Evolutionary conservation across 2,113 vertebrate genomes (phyloP).

Genomic region (Oxyruncus cristatus): DNA sequence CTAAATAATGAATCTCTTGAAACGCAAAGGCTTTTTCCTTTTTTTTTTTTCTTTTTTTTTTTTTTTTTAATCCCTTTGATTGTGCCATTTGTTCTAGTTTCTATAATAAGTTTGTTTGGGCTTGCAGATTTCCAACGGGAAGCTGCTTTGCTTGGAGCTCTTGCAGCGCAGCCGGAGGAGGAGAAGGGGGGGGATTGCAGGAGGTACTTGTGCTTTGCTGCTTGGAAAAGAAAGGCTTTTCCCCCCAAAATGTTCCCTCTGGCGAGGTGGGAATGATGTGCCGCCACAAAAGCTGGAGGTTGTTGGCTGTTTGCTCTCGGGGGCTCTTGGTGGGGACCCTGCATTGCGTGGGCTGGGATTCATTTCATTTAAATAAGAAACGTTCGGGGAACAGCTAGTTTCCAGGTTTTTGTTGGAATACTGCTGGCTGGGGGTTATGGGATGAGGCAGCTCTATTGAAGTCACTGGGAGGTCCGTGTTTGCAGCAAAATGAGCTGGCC

Average conservation of each 20-base stretch:
- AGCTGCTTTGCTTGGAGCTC: background rate
- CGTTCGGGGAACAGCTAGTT: background rate
- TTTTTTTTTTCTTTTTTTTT: no score
- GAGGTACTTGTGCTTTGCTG: background rate
- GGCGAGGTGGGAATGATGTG: background rate
- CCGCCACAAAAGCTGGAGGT: background rate
- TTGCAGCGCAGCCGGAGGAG: background rate
- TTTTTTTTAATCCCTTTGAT: background rate
- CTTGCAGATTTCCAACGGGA: constrained; percentile 59
- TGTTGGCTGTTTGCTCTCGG: background rate
- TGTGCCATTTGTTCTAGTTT: constrained; percentile 62
- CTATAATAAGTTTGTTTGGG: constrained; percentile 66
- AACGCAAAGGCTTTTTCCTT: background rate
- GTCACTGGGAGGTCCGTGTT: background rate
- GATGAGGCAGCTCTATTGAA: background rate
- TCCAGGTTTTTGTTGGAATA: background rate
- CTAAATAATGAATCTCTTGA: constrained; percentile 38
- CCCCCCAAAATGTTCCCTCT: background rate
- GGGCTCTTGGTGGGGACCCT: background rate
- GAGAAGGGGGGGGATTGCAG: background rate
- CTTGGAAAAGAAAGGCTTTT: background rate
- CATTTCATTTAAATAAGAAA: background rate
- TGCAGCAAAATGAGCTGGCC: accelerated
- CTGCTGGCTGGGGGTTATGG: background rate
- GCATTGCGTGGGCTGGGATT: accelerated